phyloP scores from a whole-genome alignment of 1,140 invertebrate genomes.

The Lutraria rhynchaena region DNA sequence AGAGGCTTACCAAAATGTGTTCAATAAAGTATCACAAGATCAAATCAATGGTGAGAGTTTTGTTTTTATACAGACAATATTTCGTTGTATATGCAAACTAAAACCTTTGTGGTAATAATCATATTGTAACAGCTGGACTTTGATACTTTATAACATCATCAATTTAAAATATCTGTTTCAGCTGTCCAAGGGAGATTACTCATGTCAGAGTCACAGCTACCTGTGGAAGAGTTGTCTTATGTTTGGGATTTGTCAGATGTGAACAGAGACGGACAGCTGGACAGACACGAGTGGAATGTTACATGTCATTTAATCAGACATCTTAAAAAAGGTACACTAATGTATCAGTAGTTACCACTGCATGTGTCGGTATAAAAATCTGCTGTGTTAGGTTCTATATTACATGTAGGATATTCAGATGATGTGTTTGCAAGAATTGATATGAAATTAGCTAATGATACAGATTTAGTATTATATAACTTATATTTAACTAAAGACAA shows the following conservation, averaged over 20 bases:
- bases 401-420: too few species aligned
- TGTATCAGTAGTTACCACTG: too few species aligned
- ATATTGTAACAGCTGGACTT: background rate
- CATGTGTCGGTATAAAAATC: too few species aligned
- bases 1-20: slow-evolving; percentile 70
- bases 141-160: background rate
- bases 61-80: background rate
- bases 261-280: slow-evolving; percentile 70
- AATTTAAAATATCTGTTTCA: slow-evolving; percentile 45
- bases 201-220: slow-evolving; percentile 65
- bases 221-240: slow-evolving; percentile 66
- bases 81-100: background rate
- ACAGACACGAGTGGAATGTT: slow-evolving; percentile 71
- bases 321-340: slow-evolving; percentile 73
- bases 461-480: too few species aligned
- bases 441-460: too few species aligned
- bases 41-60: slow-evolving; percentile 64
- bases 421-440: too few species aligned
- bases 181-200: slow-evolving; percentile 62
- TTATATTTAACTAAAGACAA: too few species aligned
- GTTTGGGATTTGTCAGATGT: slow-evolving; percentile 76
- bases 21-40: slow-evolving; percentile 61
- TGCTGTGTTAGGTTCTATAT: too few species aligned
- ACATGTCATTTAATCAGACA: slow-evolving; percentile 75
- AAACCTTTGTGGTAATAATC: background rate